Conservation (phyloP, 2,113 vertebrate species). For the Chrysochloris asiatica region DNA sequence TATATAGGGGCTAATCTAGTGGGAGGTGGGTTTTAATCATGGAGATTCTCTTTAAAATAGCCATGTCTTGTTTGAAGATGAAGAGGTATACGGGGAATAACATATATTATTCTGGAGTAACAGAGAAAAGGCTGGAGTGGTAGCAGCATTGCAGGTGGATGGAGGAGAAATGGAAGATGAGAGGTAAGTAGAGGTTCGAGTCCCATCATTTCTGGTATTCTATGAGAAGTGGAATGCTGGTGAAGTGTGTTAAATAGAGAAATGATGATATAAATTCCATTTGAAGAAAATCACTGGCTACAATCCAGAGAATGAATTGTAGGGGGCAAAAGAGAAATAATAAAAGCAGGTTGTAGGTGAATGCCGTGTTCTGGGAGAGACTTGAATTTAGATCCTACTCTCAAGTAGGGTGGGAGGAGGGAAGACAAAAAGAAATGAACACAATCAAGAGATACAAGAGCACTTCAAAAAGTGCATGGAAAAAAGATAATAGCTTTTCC, state of each 20-base stretch:
- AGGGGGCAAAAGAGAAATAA: background rate
- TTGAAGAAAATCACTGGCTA: conserved; percentile 26
- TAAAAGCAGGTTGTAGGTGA: background rate
- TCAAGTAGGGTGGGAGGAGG: background rate
- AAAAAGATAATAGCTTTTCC: no score
- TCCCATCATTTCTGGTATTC: background rate
- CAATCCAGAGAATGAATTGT: background rate
- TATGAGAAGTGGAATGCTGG: background rate
- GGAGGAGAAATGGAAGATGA: background rate
- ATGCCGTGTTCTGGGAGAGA: background rate
- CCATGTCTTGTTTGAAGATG: background rate
- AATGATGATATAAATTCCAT: background rate
- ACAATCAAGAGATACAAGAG: background rate
- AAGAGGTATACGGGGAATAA: background rate
- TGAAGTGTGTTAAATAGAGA: background rate
- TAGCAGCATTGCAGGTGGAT: background rate
- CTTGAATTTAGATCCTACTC: background rate
- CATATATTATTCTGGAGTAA: background rate
- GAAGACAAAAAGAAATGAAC: background rate
- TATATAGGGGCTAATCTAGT: background rate
- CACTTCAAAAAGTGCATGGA: no score
- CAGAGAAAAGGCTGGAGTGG: background rate
- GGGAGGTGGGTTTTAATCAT: background rate
- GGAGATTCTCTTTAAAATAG: background rate
- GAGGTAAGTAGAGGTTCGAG: background rate